Evolutionary conservation across 1,140 invertebrate species (phyloP).

Genomic region (Drosophila melanica): DNA sequence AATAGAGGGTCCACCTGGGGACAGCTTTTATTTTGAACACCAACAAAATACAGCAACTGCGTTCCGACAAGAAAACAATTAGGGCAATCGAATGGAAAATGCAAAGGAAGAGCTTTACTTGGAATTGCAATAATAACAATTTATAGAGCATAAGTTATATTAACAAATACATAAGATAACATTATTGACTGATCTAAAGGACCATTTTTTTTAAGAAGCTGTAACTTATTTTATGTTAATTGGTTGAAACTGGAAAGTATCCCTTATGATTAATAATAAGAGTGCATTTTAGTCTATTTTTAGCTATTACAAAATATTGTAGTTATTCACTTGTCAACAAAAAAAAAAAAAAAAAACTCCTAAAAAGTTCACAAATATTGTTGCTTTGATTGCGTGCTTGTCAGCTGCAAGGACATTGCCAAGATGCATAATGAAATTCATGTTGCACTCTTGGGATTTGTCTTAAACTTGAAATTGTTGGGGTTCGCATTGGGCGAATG

Average conservation of each 20-base stretch:
- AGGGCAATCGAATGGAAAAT: neutral
- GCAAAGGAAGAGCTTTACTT: neutral
- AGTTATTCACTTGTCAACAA: conserved; percentile 3
- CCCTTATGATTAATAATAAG: neutral
- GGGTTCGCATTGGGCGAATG: conserved; percentile 27
- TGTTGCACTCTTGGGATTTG: conserved; percentile 47
- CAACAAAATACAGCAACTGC: conserved; percentile 9
- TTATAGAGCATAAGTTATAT: neutral
- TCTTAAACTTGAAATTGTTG: conserved; percentile 40
- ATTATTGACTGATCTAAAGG: neutral
- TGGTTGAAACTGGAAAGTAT: too few species aligned
- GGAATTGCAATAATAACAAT: neutral
- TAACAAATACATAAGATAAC: neutral
- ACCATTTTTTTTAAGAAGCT: too few species aligned
- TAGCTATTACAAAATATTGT: conserved; percentile 6
- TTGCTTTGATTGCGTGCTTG: conserved; percentile 39
- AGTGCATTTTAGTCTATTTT: neutral
- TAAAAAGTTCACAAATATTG: conserved; percentile 16
- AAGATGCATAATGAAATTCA: conserved; percentile 56
- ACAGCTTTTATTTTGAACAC: conserved; percentile 1
- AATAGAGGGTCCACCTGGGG: neutral
- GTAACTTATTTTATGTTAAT: too few species aligned
- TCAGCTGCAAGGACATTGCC: conserved; percentile 14
- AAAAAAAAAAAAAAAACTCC: conserved; percentile 4
- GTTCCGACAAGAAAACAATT: conserved; percentile 19